phyloP scores from a whole-genome alignment of 2,888 invertebrate species.

The Oscheius sp. region DNA sequence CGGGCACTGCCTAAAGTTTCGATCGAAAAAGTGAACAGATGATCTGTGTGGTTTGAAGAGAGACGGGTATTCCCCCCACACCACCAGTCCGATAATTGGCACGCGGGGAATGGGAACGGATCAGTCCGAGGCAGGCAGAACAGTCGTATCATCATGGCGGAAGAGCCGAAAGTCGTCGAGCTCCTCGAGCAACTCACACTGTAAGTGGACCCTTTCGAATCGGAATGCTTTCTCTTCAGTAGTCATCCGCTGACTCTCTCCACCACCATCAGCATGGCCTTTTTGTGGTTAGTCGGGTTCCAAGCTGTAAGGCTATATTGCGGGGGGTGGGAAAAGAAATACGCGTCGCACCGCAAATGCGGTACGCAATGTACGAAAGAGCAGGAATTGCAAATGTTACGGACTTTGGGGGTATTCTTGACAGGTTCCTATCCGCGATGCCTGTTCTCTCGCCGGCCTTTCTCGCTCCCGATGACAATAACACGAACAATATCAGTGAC shows the following conservation, averaged over 20 bases:
- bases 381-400: too few species aligned
- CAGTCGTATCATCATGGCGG: slow-evolving; percentile 2
- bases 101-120: neutral
- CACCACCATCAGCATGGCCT: slow-evolving; percentile 53
- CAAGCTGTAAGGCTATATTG: too few species aligned
- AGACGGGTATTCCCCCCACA: too few species aligned
- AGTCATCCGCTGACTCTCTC: slow-evolving; percentile 50
- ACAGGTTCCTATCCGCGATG: slow-evolving; percentile 44
- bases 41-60: too few species aligned
- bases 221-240: slow-evolving; percentile 34
- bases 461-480: slow-evolving; percentile 49
- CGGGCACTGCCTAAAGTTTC: too few species aligned
- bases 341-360: too few species aligned
- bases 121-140: neutral
- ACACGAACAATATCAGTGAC: slow-evolving; percentile 28
- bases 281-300: slow-evolving; percentile 39
- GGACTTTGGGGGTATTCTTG: too few species aligned
- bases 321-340: too few species aligned
- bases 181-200: slow-evolving; percentile 12
- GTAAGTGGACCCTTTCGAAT: neutral
- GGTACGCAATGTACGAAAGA: too few species aligned
- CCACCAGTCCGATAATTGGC: too few species aligned
- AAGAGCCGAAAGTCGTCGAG: slow-evolving; percentile 13
- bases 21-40: too few species aligned
- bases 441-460: slow-evolving; percentile 55